Evolutionary conservation across 64 coral and sea anemone species (phyloP), one percentile per base, ranked within the genome.

Genomic region (Montipora foliosa): DNA sequence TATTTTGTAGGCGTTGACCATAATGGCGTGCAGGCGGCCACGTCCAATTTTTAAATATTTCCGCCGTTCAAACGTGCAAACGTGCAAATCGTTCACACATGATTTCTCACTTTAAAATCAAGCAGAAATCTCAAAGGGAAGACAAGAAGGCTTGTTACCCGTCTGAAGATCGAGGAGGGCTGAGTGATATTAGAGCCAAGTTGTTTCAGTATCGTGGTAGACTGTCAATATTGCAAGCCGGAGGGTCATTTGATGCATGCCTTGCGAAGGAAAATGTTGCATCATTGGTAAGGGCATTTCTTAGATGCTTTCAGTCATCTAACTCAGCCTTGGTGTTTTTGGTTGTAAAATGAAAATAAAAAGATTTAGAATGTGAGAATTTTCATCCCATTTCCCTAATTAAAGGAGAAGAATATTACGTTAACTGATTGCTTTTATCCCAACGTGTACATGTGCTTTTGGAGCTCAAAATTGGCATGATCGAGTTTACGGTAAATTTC

Each of bases 201-300:
- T 12, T 93, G 62, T 75, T 74, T 44, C 52, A 67, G 15, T 62
- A 78, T 44, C 74, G 49, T 29, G 8, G 7, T 10, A 46, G 91
- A 87, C n/a, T 86, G 8, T 61, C 91, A 47, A 69, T 75, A 0
- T 19, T 93, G 16, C 70, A 73, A 78, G 91, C 72, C 0, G 91
- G 82, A 1, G 55, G 78, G 19, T 16, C 82, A 46, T 93, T 86
- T 75, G 12, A 73, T 49, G 91, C 77, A 17, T 79, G 91, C 37
- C n/a, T 77, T 51, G 21, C 44, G 9, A 61, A 93, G 8, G 91
- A 87, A 7, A 22, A 82, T 44, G 12, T 75, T 1, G 60, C 47
- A 10, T 20, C 8, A 21, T 87, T 78, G 82, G 91, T 93, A 87
- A 76, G 49, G 11, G 0, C 53, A 57, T 57, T 5, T 10, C 2